Evolutionary conservation across 2,113 vertebrate species (phyloP).

Genomic region (Nesoenas mayeri): DNA sequence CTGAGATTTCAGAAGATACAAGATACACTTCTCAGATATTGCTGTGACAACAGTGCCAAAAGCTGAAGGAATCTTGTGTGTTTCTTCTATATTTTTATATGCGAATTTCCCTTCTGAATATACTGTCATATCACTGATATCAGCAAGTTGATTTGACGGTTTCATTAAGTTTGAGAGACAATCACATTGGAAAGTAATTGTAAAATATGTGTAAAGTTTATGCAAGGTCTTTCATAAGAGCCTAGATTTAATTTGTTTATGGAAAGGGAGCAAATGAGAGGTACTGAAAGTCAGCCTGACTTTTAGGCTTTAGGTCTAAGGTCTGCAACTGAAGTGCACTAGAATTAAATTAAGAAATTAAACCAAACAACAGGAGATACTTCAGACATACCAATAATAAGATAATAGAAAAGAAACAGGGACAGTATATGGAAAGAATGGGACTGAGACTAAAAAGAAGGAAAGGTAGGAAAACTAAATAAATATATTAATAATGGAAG

Average conservation of each 20-base stretch:
- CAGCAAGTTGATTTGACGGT: background rate
- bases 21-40: background rate
- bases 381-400: background rate
- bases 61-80: background rate
- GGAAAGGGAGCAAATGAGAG: background rate
- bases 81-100: background rate
- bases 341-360: slow-evolving; percentile 41
- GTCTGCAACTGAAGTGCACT: slow-evolving; percentile 12
- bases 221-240: background rate
- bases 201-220: background rate
- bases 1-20: background rate
- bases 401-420: background rate
- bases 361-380: background rate
- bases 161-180: background rate
- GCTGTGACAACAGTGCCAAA: background rate
- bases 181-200: background rate
- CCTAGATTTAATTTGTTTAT: slow-evolving; percentile 25
- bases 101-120: background rate
- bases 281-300: background rate
- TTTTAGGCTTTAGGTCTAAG: slow-evolving; percentile 13
- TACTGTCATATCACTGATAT: background rate
- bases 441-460: background rate
- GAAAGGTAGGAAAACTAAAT: background rate
- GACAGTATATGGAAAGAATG: background rate
- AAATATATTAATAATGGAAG: background rate